phyloP scores from a whole-genome alignment of 1,140 invertebrate species.

The Asbolus verrucosus region DNA sequence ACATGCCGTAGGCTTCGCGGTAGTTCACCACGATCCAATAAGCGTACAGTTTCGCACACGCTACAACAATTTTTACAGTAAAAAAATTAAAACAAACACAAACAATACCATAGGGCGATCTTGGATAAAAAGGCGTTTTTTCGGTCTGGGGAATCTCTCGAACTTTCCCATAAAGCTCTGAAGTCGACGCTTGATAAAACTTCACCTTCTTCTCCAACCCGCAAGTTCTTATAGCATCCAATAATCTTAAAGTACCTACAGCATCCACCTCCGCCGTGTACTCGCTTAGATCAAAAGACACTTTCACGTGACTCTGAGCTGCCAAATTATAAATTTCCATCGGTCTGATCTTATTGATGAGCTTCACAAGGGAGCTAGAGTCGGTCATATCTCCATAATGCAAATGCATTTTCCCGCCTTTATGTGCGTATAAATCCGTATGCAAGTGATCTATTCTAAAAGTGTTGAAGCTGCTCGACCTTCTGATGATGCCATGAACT shows the following conservation, averaged over 20 bases:
- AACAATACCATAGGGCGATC: slow-evolving; percentile 95
- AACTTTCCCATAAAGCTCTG: slow-evolving; percentile 98
- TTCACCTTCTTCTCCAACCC: slow-evolving; percentile 85
- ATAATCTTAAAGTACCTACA: slow-evolving; percentile 92
- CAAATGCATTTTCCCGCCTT: slow-evolving; percentile 88
- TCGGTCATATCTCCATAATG: slow-evolving; percentile 99
- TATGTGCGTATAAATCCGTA: slow-evolving; percentile 86
- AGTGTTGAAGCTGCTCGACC: slow-evolving; percentile 98
- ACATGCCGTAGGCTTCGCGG: slow-evolving; percentile 97
- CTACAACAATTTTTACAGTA: slow-evolving; percentile 69
- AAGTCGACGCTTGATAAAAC: slow-evolving; percentile 99
- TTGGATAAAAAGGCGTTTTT: slow-evolving; percentile 98
- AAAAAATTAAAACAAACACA: background rate
- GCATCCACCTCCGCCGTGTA: slow-evolving; percentile 99
- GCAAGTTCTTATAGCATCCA: slow-evolving; percentile 97
- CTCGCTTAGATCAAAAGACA: slow-evolving; percentile 96
- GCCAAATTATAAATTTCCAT: slow-evolving; percentile 98
- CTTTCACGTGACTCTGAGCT: slow-evolving; percentile 99
- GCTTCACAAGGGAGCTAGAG: slow-evolving; percentile 95
- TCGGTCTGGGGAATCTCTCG: slow-evolving; percentile 97
- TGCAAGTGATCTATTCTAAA: slow-evolving; percentile 96
- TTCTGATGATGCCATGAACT: slow-evolving; percentile 95
- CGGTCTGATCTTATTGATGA: slow-evolving; percentile 86
- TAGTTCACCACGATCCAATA: slow-evolving; percentile 99
- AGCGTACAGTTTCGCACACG: slow-evolving; percentile 97